These are phyloP conservation scores for Phortica magna DNA, from an alignment of 2,888 invertebrate species.

Conservation along the genomic window DNA sequence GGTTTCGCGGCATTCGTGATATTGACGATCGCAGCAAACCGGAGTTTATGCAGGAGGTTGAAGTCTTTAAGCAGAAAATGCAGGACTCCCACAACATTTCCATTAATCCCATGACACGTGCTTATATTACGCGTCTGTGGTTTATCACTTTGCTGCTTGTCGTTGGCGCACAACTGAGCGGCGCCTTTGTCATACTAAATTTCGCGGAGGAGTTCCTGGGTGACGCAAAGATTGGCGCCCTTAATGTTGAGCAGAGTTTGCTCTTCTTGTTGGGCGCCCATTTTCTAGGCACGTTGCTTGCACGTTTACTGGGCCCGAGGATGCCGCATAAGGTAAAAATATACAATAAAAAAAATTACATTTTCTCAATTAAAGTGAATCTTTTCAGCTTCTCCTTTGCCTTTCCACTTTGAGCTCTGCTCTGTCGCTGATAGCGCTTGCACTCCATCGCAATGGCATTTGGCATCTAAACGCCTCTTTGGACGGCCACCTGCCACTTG, in stretches of 20 bases:
- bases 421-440: conserved; percentile 55
- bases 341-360: neutral
- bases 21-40: conserved; percentile 67
- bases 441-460: conserved; percentile 40
- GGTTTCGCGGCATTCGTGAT: conserved; percentile 74
- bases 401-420: conserved; percentile 63
- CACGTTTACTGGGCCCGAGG: conserved; percentile 56
- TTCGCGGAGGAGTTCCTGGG: conserved; percentile 63
- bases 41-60: conserved; percentile 65
- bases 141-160: conserved; percentile 63
- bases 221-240: conserved; percentile 26
- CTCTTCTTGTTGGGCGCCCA: conserved; percentile 64
- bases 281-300: conserved; percentile 62
- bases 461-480: conserved; percentile 29
- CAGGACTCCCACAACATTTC: conserved; percentile 35
- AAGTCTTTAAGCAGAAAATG: conserved; percentile 60
- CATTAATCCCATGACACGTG: conserved; percentile 41
- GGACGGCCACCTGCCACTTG: conserved; percentile 56
- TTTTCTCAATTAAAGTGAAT: neutral
- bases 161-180: conserved; percentile 68
- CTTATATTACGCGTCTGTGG: conserved; percentile 57
- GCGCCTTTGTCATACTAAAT: conserved; percentile 69
- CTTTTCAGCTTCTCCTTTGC: conserved; percentile 62
- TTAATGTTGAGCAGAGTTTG: conserved; percentile 49
- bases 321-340: conserved; percentile 66